phyloP scores from a whole-genome alignment of 2,888 invertebrate genomes.

The Papilio elwesi region DNA sequence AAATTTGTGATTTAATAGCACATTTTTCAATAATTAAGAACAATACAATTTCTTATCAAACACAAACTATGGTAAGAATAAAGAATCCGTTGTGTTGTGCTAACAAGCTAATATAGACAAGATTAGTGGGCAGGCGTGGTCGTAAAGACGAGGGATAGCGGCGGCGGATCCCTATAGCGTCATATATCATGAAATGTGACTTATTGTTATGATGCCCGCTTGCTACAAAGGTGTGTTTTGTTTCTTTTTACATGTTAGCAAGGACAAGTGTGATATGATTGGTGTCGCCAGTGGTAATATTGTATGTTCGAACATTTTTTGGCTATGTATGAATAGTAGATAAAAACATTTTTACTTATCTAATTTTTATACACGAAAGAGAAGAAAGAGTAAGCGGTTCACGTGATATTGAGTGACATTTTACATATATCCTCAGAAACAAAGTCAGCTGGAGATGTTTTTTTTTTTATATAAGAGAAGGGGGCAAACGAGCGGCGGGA shows the following conservation, averaged over 20 bases:
- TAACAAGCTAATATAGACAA: constrained; percentile 74
- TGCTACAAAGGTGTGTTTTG: constrained; percentile 34
- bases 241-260: constrained; percentile 20
- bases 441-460: too few relatives aligned
- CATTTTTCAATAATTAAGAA: too few relatives aligned
- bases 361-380: too few relatives aligned
- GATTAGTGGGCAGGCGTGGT: constrained; percentile 64
- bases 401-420: too few relatives aligned
- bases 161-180: constrained; percentile 54
- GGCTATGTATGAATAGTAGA: too few relatives aligned
- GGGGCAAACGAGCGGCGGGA: too few relatives aligned
- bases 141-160: constrained; percentile 50
- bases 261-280: not conserved
- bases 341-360: too few relatives aligned
- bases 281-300: not conserved
- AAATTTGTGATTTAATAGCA: too few relatives aligned
- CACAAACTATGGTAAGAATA: constrained; percentile 45
- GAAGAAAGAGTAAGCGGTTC: too few relatives aligned
- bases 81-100: constrained; percentile 54
- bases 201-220: constrained; percentile 67
- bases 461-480: too few relatives aligned
- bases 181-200: constrained; percentile 69
- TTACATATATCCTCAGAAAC: too few relatives aligned
- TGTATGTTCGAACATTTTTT: not conserved
- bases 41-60: not conserved